A percentile compares a stretch with the other conserved stretches of the same genome.
Conservation (phyloP, 2,113 vertebrate species). For the Lamprologus sp. region DNA sequence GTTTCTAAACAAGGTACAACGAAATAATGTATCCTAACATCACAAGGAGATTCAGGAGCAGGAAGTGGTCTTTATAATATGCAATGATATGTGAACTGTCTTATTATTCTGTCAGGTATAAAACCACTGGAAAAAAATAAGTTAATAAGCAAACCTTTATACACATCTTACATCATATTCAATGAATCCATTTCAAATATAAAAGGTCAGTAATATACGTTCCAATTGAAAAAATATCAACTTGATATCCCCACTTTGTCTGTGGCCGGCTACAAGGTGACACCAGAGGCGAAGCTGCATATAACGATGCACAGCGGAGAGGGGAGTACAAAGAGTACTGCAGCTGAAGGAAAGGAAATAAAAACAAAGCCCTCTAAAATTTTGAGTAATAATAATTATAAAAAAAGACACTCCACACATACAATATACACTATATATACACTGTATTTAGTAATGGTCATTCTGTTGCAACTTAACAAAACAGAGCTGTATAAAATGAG, state of each 20-base stretch:
- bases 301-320: neutral
- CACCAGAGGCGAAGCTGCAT: slow-evolving; percentile 15
- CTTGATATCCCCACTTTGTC: slow-evolving; percentile 1
- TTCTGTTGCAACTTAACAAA: slow-evolving; percentile 55
- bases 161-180: slow-evolving; percentile 65
- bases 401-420: slow-evolving; percentile 59
- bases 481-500: slow-evolving; percentile 54
- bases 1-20: neutral
- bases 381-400: slow-evolving; percentile 53
- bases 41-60: neutral
- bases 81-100: neutral
- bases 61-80: neutral
- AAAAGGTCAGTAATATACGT: slow-evolving; percentile 65
- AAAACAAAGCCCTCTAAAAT: slow-evolving; percentile 22
- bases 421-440: slow-evolving; percentile 65
- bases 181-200: slow-evolving; percentile 61
- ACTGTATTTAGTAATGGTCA: slow-evolving; percentile 60
- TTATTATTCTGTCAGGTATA: slow-evolving; percentile 38
- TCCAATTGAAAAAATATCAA: slow-evolving; percentile 37
- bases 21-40: neutral
- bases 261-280: slow-evolving; percentile 5
- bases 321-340: slow-evolving; percentile 29
- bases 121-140: slow-evolving; percentile 58
- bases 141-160: slow-evolving; percentile 66
- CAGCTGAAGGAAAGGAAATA: slow-evolving; percentile 23